A percentile compares a stretch with the other conserved stretches of the same genome.
Conservation (phyloP, 2,888 invertebrate genomes). For the Cosmia trapezina region DNA sequence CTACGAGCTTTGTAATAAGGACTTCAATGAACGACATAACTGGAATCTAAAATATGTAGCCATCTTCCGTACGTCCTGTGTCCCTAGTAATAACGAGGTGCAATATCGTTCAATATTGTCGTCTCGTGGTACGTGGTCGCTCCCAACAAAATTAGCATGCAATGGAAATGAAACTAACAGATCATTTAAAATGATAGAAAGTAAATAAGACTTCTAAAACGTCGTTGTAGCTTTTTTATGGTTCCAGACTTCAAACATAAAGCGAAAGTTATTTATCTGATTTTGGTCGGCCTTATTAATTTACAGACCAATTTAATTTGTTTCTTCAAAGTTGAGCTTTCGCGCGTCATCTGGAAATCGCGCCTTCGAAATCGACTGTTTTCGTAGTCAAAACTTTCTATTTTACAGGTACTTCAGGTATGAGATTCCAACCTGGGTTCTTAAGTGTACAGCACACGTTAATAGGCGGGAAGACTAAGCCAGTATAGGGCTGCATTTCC, state of each 20-base stretch:
- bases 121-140: background rate
- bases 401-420: background rate
- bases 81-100: background rate
- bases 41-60: background rate
- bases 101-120: background rate
- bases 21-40: background rate
- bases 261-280: background rate
- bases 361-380: no score
- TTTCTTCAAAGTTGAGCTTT: no score
- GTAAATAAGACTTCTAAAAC: background rate
- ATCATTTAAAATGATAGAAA: background rate
- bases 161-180: background rate
- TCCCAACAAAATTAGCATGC: no score
- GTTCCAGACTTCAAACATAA: background rate
- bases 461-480: background rate
- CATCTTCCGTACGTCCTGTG: background rate
- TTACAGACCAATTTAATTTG: background rate
- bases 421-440: no score
- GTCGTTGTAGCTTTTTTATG: background rate
- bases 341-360: no score
- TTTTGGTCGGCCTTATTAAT: background rate
- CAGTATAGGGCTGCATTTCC: background rate
- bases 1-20: background rate
- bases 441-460: background rate
- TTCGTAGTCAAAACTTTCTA: no score